A percentile compares a stretch with the other conserved stretches of the same genome.
These are phyloP conservation scores for Triops longicaudatus DNA, from an alignment of 1,140 invertebrate genomes.

Conservation along the genomic window DNA sequence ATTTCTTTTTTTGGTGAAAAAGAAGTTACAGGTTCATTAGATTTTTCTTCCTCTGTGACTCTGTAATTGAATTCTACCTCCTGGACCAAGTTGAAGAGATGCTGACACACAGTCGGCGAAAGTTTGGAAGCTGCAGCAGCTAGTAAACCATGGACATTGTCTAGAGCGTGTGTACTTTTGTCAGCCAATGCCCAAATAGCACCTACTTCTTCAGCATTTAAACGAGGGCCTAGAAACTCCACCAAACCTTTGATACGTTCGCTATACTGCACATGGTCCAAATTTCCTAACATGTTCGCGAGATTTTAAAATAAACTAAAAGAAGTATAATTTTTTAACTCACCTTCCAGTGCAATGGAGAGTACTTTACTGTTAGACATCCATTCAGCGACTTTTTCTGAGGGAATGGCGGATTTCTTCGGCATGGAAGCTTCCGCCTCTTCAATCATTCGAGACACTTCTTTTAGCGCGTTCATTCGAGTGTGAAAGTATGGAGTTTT, in stretches of 20 bases:
- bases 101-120: slow-evolving; percentile 43
- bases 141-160: slow-evolving; percentile 48
- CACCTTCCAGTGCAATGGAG: slow-evolving; percentile 45
- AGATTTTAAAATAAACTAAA: background rate
- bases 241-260: slow-evolving; percentile 46
- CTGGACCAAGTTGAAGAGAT: slow-evolving; percentile 44
- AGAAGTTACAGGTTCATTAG: background rate
- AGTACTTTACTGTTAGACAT: slow-evolving; percentile 44
- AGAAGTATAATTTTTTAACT: background rate
- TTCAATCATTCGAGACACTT: slow-evolving; percentile 44
- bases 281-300: slow-evolving; percentile 37
- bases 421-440: slow-evolving; percentile 38
- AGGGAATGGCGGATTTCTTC: slow-evolving; percentile 39
- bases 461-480: slow-evolving; percentile 48
- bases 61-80: slow-evolving; percentile 35
- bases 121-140: slow-evolving; percentile 47
- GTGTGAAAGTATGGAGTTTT: slow-evolving; percentile 49
- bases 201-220: slow-evolving; percentile 44
- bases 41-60: no score
- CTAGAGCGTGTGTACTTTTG: slow-evolving; percentile 45
- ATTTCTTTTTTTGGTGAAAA: slow-evolving; percentile 39
- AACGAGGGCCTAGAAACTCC: slow-evolving; percentile 45
- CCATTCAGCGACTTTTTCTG: slow-evolving; percentile 45
- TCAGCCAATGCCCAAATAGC: slow-evolving; percentile 46
- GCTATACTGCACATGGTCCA: slow-evolving; percentile 49